A percentile compares a stretch with the other conserved stretches of the same genome.
Conservation (phyloP, 2,797 vertebrate species). For the Danio albolineatus region DNA sequence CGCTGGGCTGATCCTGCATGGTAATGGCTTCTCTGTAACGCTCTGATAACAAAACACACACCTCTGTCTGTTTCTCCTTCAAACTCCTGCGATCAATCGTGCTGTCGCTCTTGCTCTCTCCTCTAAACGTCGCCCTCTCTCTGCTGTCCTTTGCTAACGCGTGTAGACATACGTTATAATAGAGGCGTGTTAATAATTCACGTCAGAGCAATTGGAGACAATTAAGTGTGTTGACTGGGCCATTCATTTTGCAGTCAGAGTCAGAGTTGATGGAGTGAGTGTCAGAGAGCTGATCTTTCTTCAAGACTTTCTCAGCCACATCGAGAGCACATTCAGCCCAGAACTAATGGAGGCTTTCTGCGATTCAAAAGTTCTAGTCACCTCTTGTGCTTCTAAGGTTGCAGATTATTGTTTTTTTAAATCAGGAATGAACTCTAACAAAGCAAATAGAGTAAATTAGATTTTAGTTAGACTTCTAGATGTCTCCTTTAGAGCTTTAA, state of each 20-base stretch:
- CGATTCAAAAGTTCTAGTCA: too few species aligned
- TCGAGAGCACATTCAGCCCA: background rate
- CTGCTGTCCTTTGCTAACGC: conserved; percentile 68
- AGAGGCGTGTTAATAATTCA: conserved; percentile 85
- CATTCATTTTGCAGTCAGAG: conserved; percentile 78
- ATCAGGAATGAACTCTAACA: too few species aligned
- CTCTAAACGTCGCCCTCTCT: conserved; percentile 10
- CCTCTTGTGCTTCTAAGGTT: too few species aligned
- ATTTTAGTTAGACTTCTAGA: too few species aligned
- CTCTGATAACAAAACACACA: conserved; percentile 74
- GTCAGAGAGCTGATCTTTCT: background rate
- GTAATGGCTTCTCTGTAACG: conserved; percentile 77
- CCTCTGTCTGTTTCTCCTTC: conserved; percentile 60
- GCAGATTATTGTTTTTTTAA: too few species aligned
- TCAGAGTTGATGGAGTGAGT: conserved; percentile 43
- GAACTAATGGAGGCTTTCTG: background rate
- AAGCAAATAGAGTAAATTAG: too few species aligned
- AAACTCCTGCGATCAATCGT: conserved; percentile 56
- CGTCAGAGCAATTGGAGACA: conserved; percentile 83
- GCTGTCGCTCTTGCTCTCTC: background rate
- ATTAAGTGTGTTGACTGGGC: conserved; percentile 80
- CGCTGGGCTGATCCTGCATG: conserved; percentile 40
- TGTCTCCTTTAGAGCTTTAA: too few species aligned
- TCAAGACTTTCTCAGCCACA: background rate
- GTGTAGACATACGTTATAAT: conserved; percentile 60